Conservation (phyloP, 2,113 vertebrate species). For the Rhadina sibilatrix region DNA sequence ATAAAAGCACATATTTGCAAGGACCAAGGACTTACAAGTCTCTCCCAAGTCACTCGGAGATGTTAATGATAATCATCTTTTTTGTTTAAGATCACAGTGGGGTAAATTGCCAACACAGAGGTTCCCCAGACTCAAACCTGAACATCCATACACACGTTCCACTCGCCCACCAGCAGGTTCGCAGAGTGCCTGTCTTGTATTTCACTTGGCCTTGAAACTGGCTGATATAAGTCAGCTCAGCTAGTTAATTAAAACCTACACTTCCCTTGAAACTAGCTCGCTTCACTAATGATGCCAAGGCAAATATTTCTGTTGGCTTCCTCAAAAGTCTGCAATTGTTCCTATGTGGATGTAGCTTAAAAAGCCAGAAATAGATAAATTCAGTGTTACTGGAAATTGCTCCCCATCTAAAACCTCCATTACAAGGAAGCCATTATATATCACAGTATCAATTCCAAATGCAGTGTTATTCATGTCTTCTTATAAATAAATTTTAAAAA, state of each 20-base stretch:
- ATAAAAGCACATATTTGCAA: not conserved
- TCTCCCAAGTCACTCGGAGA: not conserved
- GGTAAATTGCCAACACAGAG: not conserved
- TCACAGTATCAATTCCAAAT: constrained; percentile 57
- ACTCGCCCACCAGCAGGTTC: not conserved
- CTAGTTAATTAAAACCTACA: constrained; percentile 59
- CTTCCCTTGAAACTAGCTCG: constrained; percentile 49
- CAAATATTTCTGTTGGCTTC: constrained; percentile 69
- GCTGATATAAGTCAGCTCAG: constrained; percentile 46
- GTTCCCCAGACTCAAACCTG: not conserved
- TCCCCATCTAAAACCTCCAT: constrained; percentile 48
- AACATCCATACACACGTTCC: not conserved
- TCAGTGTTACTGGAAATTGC: constrained; percentile 65
- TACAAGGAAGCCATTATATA: constrained; percentile 60
- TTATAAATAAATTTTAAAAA: not conserved
- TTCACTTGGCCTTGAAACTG: constrained; percentile 52
- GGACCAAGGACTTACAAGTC: not conserved
- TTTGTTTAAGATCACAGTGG: not conserved
- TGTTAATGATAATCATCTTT: not conserved
- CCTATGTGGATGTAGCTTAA: constrained; percentile 38
- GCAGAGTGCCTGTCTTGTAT: not conserved
- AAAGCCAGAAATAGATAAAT: constrained; percentile 48
- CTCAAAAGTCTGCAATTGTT: constrained; percentile 42
- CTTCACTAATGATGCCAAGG: constrained; percentile 59
- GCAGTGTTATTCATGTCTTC: constrained; percentile 10